phyloP scores from a whole-genome alignment of 2,888 invertebrate genomes.

The Chloroclysta siterata region DNA sequence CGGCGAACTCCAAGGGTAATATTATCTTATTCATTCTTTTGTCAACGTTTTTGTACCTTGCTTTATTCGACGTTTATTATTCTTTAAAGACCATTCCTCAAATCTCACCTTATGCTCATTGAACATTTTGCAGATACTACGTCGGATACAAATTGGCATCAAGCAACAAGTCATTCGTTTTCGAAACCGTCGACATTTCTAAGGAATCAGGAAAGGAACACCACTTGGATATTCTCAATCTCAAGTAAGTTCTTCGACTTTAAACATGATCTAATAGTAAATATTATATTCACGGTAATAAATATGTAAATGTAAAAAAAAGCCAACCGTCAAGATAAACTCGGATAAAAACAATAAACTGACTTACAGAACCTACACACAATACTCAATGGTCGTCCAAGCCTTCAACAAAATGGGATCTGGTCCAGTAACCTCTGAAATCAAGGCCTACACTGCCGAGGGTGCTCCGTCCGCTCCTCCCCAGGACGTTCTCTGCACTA shows the following conservation, averaged over 20 bases:
- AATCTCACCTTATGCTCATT: too few relatives aligned
- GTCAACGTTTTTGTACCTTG: neutral
- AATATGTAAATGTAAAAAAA: too few relatives aligned
- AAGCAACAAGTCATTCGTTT: conserved; percentile 94
- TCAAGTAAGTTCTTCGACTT: conserved; percentile 84
- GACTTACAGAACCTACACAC: conserved; percentile 91
- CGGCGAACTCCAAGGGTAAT: conserved; percentile 90
- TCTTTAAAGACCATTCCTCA: neutral
- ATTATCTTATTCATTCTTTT: conserved; percentile 5
- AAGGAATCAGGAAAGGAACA: conserved; percentile 97
- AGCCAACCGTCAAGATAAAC: too few relatives aligned
- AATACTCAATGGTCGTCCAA: conserved; percentile 97
- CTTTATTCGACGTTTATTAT: neutral
- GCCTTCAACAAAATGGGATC: conserved; percentile 97
- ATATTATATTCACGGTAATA: too few relatives aligned
- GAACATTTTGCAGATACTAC: conserved; percentile 89
- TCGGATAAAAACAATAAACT: neutral
- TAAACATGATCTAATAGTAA: neutral
- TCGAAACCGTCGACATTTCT: conserved; percentile 96
- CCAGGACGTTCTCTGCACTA: conserved; percentile 95
- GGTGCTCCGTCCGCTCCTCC: conserved; percentile 97
- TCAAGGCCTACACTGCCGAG: conserved; percentile 96
- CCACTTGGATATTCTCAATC: conserved; percentile 91
- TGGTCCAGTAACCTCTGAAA: conserved; percentile 95
- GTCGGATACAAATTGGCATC: conserved; percentile 95